A percentile compares a stretch with the other conserved stretches of the same genome.
Evolutionary conservation across 2,888 invertebrate species (phyloP).

Genomic region (Mactromeris polynyma): DNA sequence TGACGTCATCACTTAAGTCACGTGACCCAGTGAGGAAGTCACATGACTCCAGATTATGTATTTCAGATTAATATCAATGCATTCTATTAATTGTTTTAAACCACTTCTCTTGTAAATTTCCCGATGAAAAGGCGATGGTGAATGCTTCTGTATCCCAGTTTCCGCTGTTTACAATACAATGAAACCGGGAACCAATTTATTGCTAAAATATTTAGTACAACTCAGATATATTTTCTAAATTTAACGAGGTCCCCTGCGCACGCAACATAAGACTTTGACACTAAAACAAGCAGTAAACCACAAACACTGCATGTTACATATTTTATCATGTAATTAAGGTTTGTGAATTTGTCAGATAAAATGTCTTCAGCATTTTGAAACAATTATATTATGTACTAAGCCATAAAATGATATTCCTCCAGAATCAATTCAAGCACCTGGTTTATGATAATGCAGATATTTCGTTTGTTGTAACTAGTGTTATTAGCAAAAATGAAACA

Average conservation of each 20-base stretch:
- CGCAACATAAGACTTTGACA: conserved; percentile 1
- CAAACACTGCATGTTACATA: neutral
- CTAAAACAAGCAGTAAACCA: neutral
- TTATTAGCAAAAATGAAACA: conserved; percentile 1
- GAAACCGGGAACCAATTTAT: conserved; percentile 10
- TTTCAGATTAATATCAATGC: neutral
- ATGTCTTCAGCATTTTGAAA: conserved; percentile 16
- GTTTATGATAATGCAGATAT: conserved; percentile 7
- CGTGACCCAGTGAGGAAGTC: neutral
- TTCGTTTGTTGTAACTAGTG: neutral
- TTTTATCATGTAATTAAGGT: conserved; percentile 11
- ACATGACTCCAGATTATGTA: neutral
- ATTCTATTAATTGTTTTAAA: neutral
- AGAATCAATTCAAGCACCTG: conserved; percentile 6
- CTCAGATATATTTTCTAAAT: neutral
- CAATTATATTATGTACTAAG: conserved; percentile 15
- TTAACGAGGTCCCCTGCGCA: neutral
- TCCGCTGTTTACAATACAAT: neutral
- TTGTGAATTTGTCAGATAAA: conserved; percentile 16
- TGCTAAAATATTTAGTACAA: neutral
- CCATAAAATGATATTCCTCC: conserved; percentile 16
- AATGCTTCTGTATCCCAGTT: neutral
- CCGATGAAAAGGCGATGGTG: neutral
- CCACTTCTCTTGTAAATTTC: neutral
- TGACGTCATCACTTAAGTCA: neutral